phyloP scores from a whole-genome alignment of 2,888 invertebrate genomes.

The Eupithecia inturbata region DNA sequence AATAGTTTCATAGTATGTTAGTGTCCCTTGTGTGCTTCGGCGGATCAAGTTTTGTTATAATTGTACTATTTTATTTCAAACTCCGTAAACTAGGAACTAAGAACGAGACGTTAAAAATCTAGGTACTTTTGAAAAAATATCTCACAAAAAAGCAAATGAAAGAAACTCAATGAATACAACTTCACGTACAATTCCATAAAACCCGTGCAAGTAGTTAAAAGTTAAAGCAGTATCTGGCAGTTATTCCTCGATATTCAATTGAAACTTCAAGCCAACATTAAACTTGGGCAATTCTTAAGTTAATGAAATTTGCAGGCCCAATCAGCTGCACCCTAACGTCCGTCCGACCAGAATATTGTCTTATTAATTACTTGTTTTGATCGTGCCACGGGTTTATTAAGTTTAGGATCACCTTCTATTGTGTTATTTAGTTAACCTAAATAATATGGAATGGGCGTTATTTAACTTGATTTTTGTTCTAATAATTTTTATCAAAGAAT shows the following conservation, averaged over 20 bases:
- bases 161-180: conserved; percentile 5
- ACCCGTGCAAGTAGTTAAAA: conserved; percentile 22
- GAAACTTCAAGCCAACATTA: conserved; percentile 40
- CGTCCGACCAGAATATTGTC: conserved; percentile 31
- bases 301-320: conserved; percentile 61
- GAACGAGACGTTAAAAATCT: neutral
- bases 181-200: conserved; percentile 4
- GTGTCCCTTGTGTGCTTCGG: too few relatives aligned
- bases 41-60: too few relatives aligned
- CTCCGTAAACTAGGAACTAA: neutral
- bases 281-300: conserved; percentile 50
- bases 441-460: neutral
- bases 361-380: conserved; percentile 33
- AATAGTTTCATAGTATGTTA: too few relatives aligned
- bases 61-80: neutral
- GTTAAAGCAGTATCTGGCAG: conserved; percentile 22
- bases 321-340: conserved; percentile 43
- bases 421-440: conserved; percentile 11
- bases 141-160: neutral
- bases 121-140: neutral
- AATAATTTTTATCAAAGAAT: neutral
- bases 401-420: conserved; percentile 22
- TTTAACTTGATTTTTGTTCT: neutral
- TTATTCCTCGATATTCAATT: conserved; percentile 41
- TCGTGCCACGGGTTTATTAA: conserved; percentile 27